A percentile compares a stretch with the other conserved stretches of the same genome.
phyloP scores from a whole-genome alignment of 35 echinoderm and acorn worm species.

The Heliocidaris erythrogramma region DNA sequence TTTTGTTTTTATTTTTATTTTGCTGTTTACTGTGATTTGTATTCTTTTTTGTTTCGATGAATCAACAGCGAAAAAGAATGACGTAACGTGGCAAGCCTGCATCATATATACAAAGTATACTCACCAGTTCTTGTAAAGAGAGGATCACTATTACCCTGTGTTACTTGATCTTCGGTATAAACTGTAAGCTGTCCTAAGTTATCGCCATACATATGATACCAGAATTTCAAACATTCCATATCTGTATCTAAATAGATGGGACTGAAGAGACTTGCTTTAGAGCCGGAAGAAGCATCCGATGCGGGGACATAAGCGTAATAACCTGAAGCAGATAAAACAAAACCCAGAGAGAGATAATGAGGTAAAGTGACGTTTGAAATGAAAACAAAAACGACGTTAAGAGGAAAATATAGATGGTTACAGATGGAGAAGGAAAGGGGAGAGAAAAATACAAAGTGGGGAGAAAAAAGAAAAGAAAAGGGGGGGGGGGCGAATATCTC shows the following conservation, averaged over 20 bases:
- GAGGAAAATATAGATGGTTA: too few species aligned
- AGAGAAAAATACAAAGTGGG: too few species aligned
- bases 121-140: not conserved
- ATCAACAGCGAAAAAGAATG: too few species aligned
- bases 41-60: too few species aligned
- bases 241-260: constrained; percentile 28
- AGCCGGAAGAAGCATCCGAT: not conserved
- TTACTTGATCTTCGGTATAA: constrained; percentile 24
- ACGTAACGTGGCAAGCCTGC: too few species aligned
- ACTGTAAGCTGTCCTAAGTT: constrained; percentile 62
- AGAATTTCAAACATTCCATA: constrained; percentile 75
- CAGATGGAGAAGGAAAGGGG: too few species aligned
- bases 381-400: too few species aligned
- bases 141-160: not conserved
- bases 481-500: too few species aligned
- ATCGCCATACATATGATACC: constrained; percentile 92
- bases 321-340: not conserved
- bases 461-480: too few species aligned
- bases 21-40: too few species aligned
- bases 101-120: too few species aligned
- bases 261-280: not conserved
- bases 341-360: not conserved
- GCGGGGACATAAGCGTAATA: not conserved
- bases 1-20: too few species aligned
- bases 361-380: not conserved